Conservation (phyloP, 2,888 invertebrate species). For the Camptogramma bilineatum region DNA sequence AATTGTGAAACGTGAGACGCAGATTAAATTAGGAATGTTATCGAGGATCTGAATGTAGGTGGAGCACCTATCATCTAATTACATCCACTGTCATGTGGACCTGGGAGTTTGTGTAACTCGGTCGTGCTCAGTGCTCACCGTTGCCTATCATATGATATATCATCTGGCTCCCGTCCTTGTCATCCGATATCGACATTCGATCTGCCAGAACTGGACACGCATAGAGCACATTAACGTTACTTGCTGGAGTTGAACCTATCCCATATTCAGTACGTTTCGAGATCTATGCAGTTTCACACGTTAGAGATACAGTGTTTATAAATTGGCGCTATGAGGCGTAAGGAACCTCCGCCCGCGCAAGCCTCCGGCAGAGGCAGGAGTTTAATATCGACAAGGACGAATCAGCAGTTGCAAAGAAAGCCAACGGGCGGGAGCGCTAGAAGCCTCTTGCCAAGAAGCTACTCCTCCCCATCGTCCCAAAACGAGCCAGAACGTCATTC, state of each 20-base stretch:
- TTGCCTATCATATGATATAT: constrained; percentile 80
- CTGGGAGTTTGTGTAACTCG: constrained; percentile 58
- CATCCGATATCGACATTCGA: constrained; percentile 75
- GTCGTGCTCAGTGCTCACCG: constrained; percentile 77
- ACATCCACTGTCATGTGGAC: constrained; percentile 52
- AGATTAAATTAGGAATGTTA: constrained; percentile 58
- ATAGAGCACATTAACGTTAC: constrained; percentile 70
- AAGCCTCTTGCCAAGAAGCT: constrained; percentile 73
- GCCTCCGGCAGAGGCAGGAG: constrained; percentile 66
- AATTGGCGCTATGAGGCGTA: constrained; percentile 65
- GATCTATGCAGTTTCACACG: constrained; percentile 65
- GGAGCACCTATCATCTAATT: constrained; percentile 52
- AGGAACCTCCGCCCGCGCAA: constrained; percentile 61
- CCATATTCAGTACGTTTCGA: constrained; percentile 62
- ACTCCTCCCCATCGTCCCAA: constrained; percentile 72
- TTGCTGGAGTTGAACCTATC: constrained; percentile 57
- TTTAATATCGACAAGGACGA: constrained; percentile 72
- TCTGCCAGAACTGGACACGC: constrained; percentile 67
- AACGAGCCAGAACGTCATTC: constrained; percentile 56
- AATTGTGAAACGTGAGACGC: constrained; percentile 51
- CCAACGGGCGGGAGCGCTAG: constrained; percentile 58
- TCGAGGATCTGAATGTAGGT: constrained; percentile 58
- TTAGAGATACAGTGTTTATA: constrained; percentile 41
- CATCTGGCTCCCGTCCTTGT: constrained; percentile 75
- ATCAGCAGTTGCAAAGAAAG: constrained; percentile 72